Evolutionary conservation across 2,888 invertebrate genomes (phyloP), one percentile per base, ranked within the genome.

Genomic region (Himalopsyche kuldschensis): DNA sequence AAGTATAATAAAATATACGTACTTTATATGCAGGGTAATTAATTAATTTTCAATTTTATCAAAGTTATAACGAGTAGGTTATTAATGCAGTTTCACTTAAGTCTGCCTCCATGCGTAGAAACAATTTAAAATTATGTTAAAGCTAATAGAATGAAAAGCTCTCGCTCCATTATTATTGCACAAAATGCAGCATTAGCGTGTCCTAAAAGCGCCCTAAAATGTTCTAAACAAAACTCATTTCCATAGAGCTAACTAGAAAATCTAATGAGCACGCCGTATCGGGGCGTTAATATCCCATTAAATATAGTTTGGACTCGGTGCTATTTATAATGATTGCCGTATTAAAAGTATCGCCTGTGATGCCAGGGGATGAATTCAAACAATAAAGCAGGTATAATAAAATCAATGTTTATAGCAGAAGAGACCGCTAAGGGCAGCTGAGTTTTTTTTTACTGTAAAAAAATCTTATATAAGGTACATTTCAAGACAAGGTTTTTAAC

Each of bases 251-350:
- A 69, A 78, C 81, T 46, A 35, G 77, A 24, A 78, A 47, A 48
- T 47, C 46, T 83, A 83, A 83, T 83, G 82, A 82, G 82, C 69
- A 10, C 80, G 63, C 79, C 81, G 81, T 84, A 84, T 83, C 83
- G 81, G 27, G 75, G 79, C 81, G 83, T 84, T 84, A 83, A 84
- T 84, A 82, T 78, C 24, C 55, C 55, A 55, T 55, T 55, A 55
- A 55, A 55, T 55, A 55, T 55, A 55, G 55, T 55, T 55, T 55
- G 55, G 24, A 55, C 20, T 55, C 20, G 1, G 5, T 20, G 24
- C 55, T 79, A 48, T 83, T 84, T 75, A 79, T 41, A 79, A 79
- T 82, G 35, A 77, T 48, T 20, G 47, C 46, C 80, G 75, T 77
- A 46, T 75, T 15, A 17, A 80, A 80, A 47, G 30, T 77, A 76